Conservation (phyloP, 2,888 invertebrate genomes). For the Archaeoteleia sp. region DNA sequence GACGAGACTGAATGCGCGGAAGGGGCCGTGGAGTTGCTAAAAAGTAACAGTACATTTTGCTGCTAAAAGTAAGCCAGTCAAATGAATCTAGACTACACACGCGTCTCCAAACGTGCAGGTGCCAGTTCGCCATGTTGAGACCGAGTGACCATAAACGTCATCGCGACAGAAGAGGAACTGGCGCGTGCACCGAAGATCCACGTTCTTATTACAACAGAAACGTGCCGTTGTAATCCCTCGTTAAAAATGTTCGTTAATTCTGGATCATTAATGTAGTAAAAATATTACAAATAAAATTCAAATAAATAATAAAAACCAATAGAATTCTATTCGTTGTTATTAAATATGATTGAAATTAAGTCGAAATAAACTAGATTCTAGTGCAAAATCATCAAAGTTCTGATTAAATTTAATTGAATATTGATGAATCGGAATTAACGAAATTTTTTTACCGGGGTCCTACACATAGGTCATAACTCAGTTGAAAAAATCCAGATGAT, state of each 20-base stretch:
- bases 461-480: no score
- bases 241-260: no score
- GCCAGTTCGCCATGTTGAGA: conserved; percentile 53
- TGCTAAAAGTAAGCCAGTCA: conserved; percentile 37
- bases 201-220: background rate
- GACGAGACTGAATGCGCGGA: conserved; percentile 32
- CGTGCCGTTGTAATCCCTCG: background rate
- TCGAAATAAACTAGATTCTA: no score
- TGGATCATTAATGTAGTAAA: no score
- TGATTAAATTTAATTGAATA: background rate
- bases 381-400: no score
- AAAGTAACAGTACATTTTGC: conserved; percentile 45
- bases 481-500: no score
- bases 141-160: conserved; percentile 34
- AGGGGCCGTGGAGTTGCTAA: conserved; percentile 39
- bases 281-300: no score
- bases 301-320: no score
- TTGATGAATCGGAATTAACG: no score
- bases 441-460: no score
- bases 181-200: background rate
- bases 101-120: conserved; percentile 44
- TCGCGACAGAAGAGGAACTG: background rate
- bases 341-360: no score
- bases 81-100: conserved; percentile 38
- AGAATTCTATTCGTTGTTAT: no score